Percentiles rank a stretch among this genome's conserved stretches.
Conservation (phyloP, 1,140 invertebrate species). For the Bombus huntii region DNA sequence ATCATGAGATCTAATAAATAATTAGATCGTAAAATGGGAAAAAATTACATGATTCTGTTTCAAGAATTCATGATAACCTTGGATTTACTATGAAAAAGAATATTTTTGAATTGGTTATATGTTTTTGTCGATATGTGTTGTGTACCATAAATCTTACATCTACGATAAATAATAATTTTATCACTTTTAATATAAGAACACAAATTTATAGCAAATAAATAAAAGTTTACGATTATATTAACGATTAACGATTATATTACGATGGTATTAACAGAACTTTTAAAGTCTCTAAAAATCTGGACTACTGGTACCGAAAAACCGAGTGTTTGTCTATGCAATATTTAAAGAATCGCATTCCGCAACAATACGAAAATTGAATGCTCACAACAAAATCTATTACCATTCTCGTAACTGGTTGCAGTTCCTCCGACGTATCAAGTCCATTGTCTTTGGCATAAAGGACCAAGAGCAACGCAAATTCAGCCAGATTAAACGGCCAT, state of each 20-base stretch:
- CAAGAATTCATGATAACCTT: background rate
- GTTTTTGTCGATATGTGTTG: background rate
- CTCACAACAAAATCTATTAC: constrained; percentile 44
- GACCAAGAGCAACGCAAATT: constrained; percentile 71
- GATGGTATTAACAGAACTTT: background rate
- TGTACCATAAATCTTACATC: background rate
- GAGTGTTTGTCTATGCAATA: background rate
- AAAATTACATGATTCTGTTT: background rate
- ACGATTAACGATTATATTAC: background rate
- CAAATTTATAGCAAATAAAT: background rate
- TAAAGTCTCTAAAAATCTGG: background rate
- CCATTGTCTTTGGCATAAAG: constrained; percentile 58
- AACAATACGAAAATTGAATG: background rate
- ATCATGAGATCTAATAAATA: background rate
- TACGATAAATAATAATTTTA: background rate
- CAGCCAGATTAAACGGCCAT: constrained; percentile 76
- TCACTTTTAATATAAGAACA: background rate
- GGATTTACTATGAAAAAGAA: background rate
- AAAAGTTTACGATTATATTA: background rate
- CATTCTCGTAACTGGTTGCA: constrained; percentile 21
- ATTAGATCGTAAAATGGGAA: background rate
- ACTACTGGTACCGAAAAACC: background rate
- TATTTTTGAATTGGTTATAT: background rate
- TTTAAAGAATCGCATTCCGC: background rate
- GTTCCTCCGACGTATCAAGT: background rate